A percentile compares a stretch with the other conserved stretches of the same genome.
Evolutionary conservation across 2,797 vertebrate genomes (phyloP).

Genomic region (Falco novaeseelandiae): DNA sequence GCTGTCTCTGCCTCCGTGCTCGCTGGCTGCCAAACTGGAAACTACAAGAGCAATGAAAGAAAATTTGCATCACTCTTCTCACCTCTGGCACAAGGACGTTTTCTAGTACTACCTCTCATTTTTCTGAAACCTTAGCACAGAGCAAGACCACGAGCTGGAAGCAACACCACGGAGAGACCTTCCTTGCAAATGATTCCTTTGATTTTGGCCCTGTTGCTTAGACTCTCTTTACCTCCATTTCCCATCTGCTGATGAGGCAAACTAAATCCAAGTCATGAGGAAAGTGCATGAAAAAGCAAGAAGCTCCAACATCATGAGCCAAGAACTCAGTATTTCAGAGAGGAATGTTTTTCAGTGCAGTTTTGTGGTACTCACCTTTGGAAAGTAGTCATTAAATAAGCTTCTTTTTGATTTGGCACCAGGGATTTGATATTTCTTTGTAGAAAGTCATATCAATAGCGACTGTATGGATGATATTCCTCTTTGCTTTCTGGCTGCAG

Average conservation of each 20-base stretch:
- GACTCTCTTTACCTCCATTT: neutral
- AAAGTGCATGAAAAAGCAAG: neutral
- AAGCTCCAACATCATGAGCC: fast-evolving
- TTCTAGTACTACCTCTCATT: neutral
- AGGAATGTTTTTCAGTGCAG: neutral
- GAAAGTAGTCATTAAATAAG: neutral
- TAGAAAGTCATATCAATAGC: fast-evolving
- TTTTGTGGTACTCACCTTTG: neutral
- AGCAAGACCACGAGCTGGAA: neutral
- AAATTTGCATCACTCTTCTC: neutral
- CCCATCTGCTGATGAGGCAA: neutral
- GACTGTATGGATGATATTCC: fast-evolving
- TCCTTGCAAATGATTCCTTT: neutral
- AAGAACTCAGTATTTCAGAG: neutral
- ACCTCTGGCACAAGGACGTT: neutral
- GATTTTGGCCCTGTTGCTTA: neutral
- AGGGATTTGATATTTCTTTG: neutral
- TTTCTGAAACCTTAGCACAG: neutral
- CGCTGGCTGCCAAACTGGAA: neutral
- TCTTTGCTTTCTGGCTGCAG: neutral
- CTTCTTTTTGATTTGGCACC: neutral
- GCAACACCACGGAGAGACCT: fast-evolving
- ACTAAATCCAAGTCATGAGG: neutral
- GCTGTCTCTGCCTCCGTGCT: neutral
- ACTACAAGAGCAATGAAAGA: neutral